Evolutionary conservation across 2,797 vertebrate species (phyloP).

Genomic region (Onychomys leucogaster): DNA sequence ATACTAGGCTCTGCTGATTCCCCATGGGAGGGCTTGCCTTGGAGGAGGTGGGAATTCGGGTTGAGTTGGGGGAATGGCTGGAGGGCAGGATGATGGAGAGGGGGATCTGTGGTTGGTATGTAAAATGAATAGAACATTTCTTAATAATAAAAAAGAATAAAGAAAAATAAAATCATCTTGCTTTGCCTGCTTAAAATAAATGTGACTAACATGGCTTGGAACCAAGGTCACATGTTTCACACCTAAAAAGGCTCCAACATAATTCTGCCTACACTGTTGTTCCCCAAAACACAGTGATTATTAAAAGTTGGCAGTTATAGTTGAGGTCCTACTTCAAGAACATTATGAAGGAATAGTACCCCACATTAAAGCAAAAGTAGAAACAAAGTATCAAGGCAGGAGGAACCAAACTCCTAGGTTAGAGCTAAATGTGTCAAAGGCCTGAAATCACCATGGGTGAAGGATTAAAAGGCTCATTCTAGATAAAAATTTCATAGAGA

Average conservation of each 20-base stretch:
- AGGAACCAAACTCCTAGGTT: slow-evolving; percentile 10
- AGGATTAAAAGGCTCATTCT: background rate
- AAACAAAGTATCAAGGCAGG: background rate
- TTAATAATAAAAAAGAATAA: too few species aligned
- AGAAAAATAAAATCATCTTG: too few species aligned
- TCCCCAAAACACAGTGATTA: background rate
- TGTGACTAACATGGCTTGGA: background rate
- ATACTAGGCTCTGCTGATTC: too few species aligned
- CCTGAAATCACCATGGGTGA: slow-evolving; percentile 9
- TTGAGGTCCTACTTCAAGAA: background rate
- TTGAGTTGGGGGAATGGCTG: too few species aligned
- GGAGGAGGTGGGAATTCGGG: too few species aligned
- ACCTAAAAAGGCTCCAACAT: background rate
- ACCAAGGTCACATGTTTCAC: background rate
- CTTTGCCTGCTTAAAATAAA: background rate
- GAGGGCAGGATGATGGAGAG: too few species aligned
- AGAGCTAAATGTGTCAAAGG: background rate
- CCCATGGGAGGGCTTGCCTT: too few species aligned
- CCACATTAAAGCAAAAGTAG: slow-evolving; percentile 43
- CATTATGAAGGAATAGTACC: background rate
- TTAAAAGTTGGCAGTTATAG: background rate
- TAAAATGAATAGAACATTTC: too few species aligned
- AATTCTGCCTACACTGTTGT: background rate
- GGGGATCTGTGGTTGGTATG: too few species aligned
- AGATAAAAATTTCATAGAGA: background rate